These are phyloP conservation scores for Gambusia affinis DNA, from an alignment of 2,113 vertebrate species.

Conservation along the genomic window DNA sequence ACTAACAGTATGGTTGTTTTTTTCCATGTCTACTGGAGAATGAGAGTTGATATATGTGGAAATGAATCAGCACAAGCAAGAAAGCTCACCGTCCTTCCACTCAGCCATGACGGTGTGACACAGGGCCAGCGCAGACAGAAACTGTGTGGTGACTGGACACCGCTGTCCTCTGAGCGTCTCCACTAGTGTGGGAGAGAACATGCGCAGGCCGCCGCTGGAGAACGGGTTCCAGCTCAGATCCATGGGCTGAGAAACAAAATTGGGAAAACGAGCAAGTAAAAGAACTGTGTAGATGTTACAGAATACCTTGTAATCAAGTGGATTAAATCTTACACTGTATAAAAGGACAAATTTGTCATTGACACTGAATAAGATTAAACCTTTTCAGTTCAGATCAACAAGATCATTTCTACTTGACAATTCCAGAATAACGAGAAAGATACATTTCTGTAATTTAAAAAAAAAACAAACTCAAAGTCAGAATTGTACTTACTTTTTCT, in stretches of 20 bases:
- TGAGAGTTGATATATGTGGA: neutral
- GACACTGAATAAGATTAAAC: no score
- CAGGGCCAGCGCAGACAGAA: slow-evolving; percentile 86
- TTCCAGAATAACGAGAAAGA: no score
- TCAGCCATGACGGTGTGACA: slow-evolving; percentile 94
- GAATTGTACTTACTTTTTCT: no score
- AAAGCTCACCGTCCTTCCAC: slow-evolving; percentile 79
- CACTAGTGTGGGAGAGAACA: slow-evolving; percentile 75
- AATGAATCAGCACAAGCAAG: neutral
- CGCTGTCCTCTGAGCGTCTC: slow-evolving; percentile 48
- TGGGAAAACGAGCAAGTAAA: neutral
- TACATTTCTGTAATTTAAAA: no score
- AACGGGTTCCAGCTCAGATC: slow-evolving; percentile 77
- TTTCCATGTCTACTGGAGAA: neutral
- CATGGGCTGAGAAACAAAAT: slow-evolving; percentile 65
- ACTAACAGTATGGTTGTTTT: neutral
- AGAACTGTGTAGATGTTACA: neutral
- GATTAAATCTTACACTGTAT: neutral
- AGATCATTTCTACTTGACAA: no score
- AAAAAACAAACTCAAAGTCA: no score
- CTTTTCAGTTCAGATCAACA: no score
- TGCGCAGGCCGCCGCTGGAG: slow-evolving; percentile 66
- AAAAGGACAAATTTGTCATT: no score
- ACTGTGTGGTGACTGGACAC: slow-evolving; percentile 77
- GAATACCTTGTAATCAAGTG: neutral